Evolutionary conservation across 2,888 invertebrate species (phyloP).

Genomic region (Bombyx huttoni): DNA sequence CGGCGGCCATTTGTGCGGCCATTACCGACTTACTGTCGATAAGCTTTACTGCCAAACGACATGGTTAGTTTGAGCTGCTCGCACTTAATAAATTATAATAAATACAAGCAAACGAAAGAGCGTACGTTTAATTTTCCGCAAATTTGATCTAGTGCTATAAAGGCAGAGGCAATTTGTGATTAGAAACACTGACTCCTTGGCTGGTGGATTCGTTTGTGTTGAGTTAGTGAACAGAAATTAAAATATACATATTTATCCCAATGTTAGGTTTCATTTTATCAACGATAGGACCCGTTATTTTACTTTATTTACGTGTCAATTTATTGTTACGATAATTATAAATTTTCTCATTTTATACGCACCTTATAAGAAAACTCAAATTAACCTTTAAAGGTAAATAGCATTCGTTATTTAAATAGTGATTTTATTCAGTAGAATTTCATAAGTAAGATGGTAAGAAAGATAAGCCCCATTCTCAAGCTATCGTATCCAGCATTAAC

Average conservation of each 20-base stretch:
- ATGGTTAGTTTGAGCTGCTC: constrained; percentile 66
- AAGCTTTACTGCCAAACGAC: constrained; percentile 58
- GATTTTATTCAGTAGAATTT: constrained; percentile 4
- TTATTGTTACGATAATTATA: no score
- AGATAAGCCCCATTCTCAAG: neutral
- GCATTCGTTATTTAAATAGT: neutral
- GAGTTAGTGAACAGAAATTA: neutral
- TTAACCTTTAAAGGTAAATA: neutral
- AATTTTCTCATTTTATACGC: no score
- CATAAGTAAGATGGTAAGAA: neutral
- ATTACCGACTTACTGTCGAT: constrained; percentile 56
- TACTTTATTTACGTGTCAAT: no score
- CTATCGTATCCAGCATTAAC: neutral
- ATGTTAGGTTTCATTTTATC: constrained; percentile 5
- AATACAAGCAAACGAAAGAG: constrained; percentile 47
- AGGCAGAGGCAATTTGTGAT: constrained; percentile 24
- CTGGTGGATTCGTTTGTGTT: constrained; percentile 1
- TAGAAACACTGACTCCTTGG: constrained; percentile 4
- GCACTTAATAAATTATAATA: constrained; percentile 66
- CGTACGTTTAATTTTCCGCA: constrained; percentile 65
- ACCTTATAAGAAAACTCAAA: neutral
- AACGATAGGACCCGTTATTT: no score
- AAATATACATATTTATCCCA: constrained; percentile 28
- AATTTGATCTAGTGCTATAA: constrained; percentile 60
- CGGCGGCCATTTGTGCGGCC: constrained; percentile 47